Evolutionary conservation across 2,888 invertebrate species (phyloP).

Genomic region (Graphium colonna): DNA sequence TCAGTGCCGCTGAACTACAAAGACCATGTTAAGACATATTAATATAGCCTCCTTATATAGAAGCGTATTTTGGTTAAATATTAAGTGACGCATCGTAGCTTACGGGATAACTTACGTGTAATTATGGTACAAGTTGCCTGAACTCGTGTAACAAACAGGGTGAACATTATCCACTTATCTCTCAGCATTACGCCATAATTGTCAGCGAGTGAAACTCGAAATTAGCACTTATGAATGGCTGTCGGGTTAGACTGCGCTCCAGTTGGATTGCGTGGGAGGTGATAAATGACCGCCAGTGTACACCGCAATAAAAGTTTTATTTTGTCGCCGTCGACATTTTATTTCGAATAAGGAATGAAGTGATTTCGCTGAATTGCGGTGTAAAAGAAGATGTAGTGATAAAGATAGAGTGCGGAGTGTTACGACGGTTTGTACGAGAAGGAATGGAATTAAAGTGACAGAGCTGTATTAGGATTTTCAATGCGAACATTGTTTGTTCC

Average conservation of each 20-base stretch:
- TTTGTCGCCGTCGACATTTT: background rate
- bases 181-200: no score
- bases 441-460: no score
- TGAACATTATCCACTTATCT: no score
- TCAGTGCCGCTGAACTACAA: background rate
- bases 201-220: background rate
- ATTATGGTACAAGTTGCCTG: no score
- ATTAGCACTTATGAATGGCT: background rate
- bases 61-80: no score
- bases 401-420: background rate
- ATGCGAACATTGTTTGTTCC: no score
- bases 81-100: no score
- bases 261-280: background rate
- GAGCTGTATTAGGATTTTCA: no score
- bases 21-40: background rate
- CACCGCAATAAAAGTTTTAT: background rate
- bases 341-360: background rate
- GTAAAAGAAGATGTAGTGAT: background rate
- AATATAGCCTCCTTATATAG: no score
- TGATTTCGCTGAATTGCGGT: background rate
- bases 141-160: no score
- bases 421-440: background rate
- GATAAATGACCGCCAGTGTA: background rate
- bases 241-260: background rate
- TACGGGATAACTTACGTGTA: no score